A percentile compares a stretch with the other conserved stretches of the same genome.
phyloP scores from a whole-genome alignment of 2,888 invertebrate genomes.

The Eueremaeus valkanovi region DNA sequence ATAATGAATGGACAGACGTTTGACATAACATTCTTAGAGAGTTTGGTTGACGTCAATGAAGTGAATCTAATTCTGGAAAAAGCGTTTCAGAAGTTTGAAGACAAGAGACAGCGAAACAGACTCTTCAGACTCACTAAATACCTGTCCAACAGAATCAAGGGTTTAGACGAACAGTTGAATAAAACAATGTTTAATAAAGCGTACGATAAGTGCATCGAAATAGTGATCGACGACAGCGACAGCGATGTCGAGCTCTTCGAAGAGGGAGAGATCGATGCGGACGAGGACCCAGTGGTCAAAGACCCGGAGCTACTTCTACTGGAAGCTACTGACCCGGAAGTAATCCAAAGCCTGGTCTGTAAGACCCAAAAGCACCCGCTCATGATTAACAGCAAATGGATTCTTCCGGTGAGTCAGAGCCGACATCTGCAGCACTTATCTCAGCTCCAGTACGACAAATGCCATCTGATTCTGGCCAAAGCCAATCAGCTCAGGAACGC shows the following conservation, averaged over 20 bases:
- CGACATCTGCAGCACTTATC: slow-evolving; percentile 18
- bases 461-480: slow-evolving; percentile 47
- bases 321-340: slow-evolving; percentile 45
- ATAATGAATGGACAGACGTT: slow-evolving; percentile 14
- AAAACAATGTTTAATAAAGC: neutral
- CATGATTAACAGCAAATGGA: slow-evolving; percentile 40
- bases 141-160: slow-evolving; percentile 13
- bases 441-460: slow-evolving; percentile 31
- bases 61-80: neutral
- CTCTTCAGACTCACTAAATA: slow-evolving; percentile 24
- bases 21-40: slow-evolving; percentile 29
- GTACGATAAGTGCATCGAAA: neutral
- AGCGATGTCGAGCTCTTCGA: slow-evolving; percentile 28
- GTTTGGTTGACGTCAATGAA: neutral
- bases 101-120: slow-evolving; percentile 13
- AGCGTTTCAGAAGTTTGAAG: neutral
- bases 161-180: slow-evolving; percentile 7
- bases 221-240: neutral
- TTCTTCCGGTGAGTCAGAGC: slow-evolving; percentile 32
- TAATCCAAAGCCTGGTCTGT: slow-evolving; percentile 41
- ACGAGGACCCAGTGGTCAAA: slow-evolving; percentile 29
- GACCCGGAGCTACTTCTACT: slow-evolving; percentile 40
- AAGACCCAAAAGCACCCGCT: slow-evolving; percentile 36
- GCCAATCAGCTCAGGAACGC: slow-evolving; percentile 45
- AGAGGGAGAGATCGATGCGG: slow-evolving; percentile 41